Evolutionary conservation across 2,797 vertebrate species (phyloP).

Genomic region (Eutrigla gurnardus): DNA sequence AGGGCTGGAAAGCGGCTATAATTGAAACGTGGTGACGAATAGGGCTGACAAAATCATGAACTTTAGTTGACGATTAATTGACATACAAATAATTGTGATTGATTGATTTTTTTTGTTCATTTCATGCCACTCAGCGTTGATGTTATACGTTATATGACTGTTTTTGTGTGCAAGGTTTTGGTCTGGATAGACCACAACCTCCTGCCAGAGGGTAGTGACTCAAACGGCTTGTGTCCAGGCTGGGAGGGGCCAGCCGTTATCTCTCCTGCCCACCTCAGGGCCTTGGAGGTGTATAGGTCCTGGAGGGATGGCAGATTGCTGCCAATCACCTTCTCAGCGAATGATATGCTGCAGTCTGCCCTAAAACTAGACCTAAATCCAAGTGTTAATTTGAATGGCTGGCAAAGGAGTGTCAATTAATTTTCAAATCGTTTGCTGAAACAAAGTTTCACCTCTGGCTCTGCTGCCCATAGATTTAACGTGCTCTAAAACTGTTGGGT

Average conservation of each 20-base stretch:
- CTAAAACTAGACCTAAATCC: not conserved
- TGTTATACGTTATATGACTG: too few species aligned
- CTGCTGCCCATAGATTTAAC: not conserved
- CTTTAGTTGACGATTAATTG: conserved; percentile 1
- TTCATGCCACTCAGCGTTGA: not conserved
- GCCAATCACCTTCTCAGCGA: too few species aligned
- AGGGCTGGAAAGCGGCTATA: conserved; percentile 33
- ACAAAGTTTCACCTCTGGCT: not conserved
- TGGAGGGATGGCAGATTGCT: too few species aligned
- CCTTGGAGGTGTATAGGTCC: too few species aligned
- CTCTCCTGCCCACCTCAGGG: too few species aligned
- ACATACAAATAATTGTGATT: not conserved
- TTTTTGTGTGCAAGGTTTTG: too few species aligned
- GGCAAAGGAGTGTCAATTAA: not conserved
- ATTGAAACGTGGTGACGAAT: conserved; percentile 40
- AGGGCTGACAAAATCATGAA: not conserved
- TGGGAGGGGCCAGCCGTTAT: too few species aligned
- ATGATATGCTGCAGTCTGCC: too few species aligned
- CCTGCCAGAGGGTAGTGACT: too few species aligned
- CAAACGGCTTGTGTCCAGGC: too few species aligned
- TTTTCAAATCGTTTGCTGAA: not conserved
- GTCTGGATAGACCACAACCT: too few species aligned
- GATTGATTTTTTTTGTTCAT: not conserved
- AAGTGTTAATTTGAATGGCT: not conserved
- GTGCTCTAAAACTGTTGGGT: not conserved